These are phyloP conservation scores for Apoderus coryli DNA, from an alignment of 2,888 invertebrate species.

Conservation along the genomic window DNA sequence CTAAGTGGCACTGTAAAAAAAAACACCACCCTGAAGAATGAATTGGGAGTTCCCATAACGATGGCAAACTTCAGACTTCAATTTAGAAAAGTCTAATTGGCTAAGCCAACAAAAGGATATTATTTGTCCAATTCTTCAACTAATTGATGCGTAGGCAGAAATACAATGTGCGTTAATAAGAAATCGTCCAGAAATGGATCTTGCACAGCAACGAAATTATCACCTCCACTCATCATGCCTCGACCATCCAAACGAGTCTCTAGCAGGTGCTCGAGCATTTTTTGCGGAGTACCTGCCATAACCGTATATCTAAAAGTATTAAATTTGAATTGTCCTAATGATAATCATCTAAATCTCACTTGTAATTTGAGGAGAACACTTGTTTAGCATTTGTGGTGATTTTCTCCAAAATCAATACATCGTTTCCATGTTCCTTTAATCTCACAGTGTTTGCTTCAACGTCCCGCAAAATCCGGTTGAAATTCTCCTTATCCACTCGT, in stretches of 20 bases:
- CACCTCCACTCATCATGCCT: constrained; percentile 34
- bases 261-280: constrained; percentile 73
- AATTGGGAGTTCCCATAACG: no score
- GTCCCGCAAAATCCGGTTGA: constrained; percentile 66
- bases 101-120: constrained; percentile 47
- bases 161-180: constrained; percentile 67
- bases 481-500: constrained; percentile 72
- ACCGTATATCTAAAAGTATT: constrained; percentile 54
- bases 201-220: constrained; percentile 33
- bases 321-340: no score
- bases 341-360: constrained; percentile 39
- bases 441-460: constrained; percentile 80
- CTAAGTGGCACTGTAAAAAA: no score
- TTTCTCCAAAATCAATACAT: constrained; percentile 68
- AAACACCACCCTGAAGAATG: no score
- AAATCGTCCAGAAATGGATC: constrained; percentile 74
- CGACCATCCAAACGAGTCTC: constrained; percentile 61
- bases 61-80: no score
- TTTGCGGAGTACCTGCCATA: constrained; percentile 74
- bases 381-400: constrained; percentile 42
- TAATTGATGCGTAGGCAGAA: constrained; percentile 62
- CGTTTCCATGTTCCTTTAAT: constrained; percentile 70
- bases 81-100: constrained; percentile 4
- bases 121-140: constrained; percentile 58
- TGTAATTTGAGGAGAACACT: constrained; percentile 43